Percentiles rank a stretch among this genome's conserved stretches.
These are phyloP conservation scores for Leguminivora glycinivorella DNA, from an alignment of 1,140 invertebrate genomes.

Conservation along the genomic window DNA sequence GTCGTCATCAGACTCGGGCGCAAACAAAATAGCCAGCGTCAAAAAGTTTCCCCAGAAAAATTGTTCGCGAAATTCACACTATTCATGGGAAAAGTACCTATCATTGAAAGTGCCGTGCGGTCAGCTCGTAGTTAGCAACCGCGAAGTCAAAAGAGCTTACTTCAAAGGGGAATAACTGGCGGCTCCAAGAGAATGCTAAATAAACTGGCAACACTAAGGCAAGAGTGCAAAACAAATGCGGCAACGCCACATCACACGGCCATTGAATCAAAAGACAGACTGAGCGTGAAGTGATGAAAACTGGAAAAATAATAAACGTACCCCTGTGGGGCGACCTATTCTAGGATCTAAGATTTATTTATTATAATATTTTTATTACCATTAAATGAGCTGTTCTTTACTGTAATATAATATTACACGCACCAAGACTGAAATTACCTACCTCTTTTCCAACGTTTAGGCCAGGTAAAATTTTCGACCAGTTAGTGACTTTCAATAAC, in stretches of 20 bases:
- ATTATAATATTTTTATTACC: not conserved
- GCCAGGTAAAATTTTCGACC: no score
- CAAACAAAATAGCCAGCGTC: conserved; percentile 31
- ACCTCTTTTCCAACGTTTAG: no score
- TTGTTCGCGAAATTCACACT: conserved; percentile 34
- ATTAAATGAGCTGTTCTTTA: not conserved
- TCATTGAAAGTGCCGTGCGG: conserved; percentile 65
- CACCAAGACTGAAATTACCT: no score
- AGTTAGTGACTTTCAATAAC: no score
- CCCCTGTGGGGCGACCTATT: conserved; percentile 61
- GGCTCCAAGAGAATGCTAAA: conserved; percentile 72
- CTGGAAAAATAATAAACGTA: conserved; percentile 70
- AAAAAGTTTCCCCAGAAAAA: conserved; percentile 31
- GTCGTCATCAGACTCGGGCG: not conserved
- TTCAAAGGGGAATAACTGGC: conserved; percentile 70
- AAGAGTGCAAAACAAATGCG: conserved; percentile 76
- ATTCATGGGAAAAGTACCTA: conserved; percentile 52
- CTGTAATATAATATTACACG: no score
- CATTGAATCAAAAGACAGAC: conserved; percentile 75
- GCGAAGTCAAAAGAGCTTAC: conserved; percentile 71
- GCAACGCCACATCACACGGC: conserved; percentile 73
- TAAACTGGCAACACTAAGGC: conserved; percentile 65
- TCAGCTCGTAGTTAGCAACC: conserved; percentile 55
- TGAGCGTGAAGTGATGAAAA: conserved; percentile 74
- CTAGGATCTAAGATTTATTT: conserved; percentile 57